Conservation (phyloP, 2,888 invertebrate genomes). For the Meiosimyza platycephala region DNA sequence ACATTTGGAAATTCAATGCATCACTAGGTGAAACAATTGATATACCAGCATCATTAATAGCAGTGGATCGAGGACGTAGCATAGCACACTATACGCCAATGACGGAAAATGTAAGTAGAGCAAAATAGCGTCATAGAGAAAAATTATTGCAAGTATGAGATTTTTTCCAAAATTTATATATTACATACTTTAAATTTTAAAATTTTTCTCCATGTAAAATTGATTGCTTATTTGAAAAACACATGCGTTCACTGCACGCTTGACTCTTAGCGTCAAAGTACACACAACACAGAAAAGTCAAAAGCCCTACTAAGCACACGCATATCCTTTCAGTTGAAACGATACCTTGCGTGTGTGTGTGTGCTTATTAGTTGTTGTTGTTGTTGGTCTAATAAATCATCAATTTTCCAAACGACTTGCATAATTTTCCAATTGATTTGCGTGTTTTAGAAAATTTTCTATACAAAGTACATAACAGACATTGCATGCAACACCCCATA, state of each 20-base stretch:
- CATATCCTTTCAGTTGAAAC: no score
- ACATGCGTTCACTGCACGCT: no score
- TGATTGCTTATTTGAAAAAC: no score
- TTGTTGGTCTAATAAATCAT: slow-evolving; percentile 45
- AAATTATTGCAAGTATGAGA: neutral
- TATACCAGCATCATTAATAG: slow-evolving; percentile 74
- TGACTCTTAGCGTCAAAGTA: no score
- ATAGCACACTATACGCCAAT: slow-evolving; percentile 78
- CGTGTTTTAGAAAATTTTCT: slow-evolving; percentile 55
- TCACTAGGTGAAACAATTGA: slow-evolving; percentile 75
- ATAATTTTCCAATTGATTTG: slow-evolving; percentile 65
- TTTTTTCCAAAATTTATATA: no score
- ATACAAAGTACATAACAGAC: slow-evolving; percentile 11
- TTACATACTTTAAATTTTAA: no score
- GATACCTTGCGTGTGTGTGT: slow-evolving; percentile 8
- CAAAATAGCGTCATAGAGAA: neutral
- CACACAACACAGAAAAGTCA: no score
- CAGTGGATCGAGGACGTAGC: slow-evolving; percentile 74
- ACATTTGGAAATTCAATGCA: slow-evolving; percentile 83
- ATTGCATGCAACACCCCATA: no score
- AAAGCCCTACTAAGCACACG: no score
- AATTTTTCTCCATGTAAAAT: no score
- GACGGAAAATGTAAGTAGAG: slow-evolving; percentile 71
- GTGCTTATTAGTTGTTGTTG: slow-evolving; percentile 4
- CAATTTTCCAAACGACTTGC: slow-evolving; percentile 50